A percentile compares a stretch with the other conserved stretches of the same genome.
Evolutionary conservation across 2,113 vertebrate species (phyloP).

Genomic region (Gopherus flavomarginatus): DNA sequence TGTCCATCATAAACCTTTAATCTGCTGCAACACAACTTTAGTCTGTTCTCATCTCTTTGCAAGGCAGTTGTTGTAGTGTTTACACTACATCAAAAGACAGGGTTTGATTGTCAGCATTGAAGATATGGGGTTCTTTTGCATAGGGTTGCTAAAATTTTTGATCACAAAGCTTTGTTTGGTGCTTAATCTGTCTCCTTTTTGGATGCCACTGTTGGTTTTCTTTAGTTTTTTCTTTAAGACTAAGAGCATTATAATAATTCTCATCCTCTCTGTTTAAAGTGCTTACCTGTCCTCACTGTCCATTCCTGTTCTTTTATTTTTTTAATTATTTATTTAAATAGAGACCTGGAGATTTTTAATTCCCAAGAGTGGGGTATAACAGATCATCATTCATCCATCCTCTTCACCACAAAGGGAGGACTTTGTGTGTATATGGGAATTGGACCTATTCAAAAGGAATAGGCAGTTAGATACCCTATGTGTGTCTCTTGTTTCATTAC

Average conservation of each 20-base stretch:
- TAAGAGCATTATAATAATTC: not conserved
- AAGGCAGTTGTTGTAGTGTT: not conserved
- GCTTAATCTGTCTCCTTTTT: not conserved
- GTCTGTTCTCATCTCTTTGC: not conserved
- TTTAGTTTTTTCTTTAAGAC: not conserved
- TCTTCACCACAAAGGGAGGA: constrained; percentile 15
- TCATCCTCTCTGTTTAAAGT: no score
- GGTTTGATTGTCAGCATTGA: not conserved
- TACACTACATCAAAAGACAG: accelerated
- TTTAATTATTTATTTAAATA: no score
- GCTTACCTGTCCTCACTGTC: no score
- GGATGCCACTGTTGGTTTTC: not conserved
- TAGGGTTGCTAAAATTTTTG: not conserved
- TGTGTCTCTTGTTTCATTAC: not conserved
- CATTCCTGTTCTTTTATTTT: not conserved
- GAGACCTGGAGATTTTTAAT: not conserved
- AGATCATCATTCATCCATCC: not conserved
- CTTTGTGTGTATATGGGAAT: not conserved
- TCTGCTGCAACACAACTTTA: not conserved
- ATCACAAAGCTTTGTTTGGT: not conserved
- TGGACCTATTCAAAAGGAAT: constrained; percentile 38
- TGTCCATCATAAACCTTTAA: no score
- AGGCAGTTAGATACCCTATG: not conserved
- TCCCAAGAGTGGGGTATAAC: not conserved
- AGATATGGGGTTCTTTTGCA: not conserved